phyloP scores from a whole-genome alignment of 2,113 vertebrate genomes.

The Sylvia atricapilla region DNA sequence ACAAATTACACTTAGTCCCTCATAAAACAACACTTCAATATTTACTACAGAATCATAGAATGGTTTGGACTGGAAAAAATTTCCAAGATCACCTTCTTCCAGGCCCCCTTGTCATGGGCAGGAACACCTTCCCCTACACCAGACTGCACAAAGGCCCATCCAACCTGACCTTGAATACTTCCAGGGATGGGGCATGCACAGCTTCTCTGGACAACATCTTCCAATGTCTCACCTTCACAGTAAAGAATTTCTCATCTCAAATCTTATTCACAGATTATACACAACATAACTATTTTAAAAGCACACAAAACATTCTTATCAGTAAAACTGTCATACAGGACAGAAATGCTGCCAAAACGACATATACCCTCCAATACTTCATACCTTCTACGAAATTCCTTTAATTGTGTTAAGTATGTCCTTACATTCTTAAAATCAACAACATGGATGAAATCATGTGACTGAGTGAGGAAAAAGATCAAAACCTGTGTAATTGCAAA shows the following conservation, averaged over 20 bases:
- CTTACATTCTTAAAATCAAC: not conserved
- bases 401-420: not conserved
- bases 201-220: not conserved
- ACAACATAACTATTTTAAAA: not conserved
- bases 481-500: not conserved
- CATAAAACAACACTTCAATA: not conserved
- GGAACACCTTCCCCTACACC: not conserved
- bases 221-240: not conserved
- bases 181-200: not conserved
- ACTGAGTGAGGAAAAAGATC: not conserved
- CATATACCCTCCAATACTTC: not conserved
- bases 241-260: not conserved
- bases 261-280: not conserved
- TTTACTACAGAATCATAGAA: not conserved
- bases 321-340: not conserved
- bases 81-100: not conserved
- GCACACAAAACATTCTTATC: not conserved
- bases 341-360: not conserved
- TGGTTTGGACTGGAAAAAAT: not conserved
- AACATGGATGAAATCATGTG: not conserved
- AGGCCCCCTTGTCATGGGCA: rapidly evolving
- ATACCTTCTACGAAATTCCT: not conserved
- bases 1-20: not conserved
- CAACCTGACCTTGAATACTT: not conserved
- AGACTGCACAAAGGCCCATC: not conserved